phyloP scores from a whole-genome alignment of 2,888 invertebrate genomes.

The Portevinia maculata region DNA sequence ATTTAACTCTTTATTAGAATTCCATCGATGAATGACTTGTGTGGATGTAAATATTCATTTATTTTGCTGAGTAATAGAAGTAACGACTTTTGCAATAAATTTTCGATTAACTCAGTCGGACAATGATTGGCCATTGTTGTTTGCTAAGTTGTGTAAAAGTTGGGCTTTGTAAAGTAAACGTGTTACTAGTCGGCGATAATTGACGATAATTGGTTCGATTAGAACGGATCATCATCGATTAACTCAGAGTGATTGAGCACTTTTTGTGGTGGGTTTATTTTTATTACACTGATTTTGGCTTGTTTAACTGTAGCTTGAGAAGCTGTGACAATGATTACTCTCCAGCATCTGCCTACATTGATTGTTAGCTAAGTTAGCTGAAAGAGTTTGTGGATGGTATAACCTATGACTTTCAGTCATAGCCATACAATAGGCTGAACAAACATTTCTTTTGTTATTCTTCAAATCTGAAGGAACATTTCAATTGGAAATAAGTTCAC shows the following conservation, averaged over 20 bases:
- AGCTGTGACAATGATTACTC: too few relatives aligned
- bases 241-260: not conserved
- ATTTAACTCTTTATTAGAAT: conserved; percentile 40
- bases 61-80: conserved; percentile 33
- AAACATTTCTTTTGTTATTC: too few relatives aligned
- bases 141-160: conserved; percentile 4
- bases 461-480: too few relatives aligned
- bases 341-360: too few relatives aligned
- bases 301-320: too few relatives aligned
- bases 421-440: too few relatives aligned
- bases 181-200: not conserved
- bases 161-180: not conserved
- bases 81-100: conserved; percentile 13
- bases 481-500: too few relatives aligned
- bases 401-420: too few relatives aligned
- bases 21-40: conserved; percentile 33
- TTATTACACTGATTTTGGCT: too few relatives aligned
- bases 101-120: conserved; percentile 19
- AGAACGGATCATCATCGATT: not conserved
- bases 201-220: not conserved
- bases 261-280: not conserved
- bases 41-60: conserved; percentile 28
- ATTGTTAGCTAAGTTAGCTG: too few relatives aligned
- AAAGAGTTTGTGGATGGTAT: too few relatives aligned
- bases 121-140: conserved; percentile 1